Percentiles rank a stretch among this genome's conserved stretches.
Evolutionary conservation across 2,113 vertebrate genomes (phyloP).

Genomic region (Sebastes fasciatus): DNA sequence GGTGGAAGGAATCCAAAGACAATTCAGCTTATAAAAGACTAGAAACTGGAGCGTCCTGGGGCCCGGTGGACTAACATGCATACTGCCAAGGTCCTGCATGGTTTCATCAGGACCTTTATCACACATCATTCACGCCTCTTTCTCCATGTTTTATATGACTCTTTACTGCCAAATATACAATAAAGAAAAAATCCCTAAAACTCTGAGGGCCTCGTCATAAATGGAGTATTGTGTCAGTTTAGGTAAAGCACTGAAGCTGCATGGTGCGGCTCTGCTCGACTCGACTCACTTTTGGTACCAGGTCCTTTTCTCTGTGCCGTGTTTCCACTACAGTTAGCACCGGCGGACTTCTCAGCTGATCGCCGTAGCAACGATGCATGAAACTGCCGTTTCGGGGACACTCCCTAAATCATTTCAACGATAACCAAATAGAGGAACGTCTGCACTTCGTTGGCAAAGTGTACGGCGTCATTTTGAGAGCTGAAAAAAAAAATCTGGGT

Average conservation of each 20-base stretch:
- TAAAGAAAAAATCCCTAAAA: background rate
- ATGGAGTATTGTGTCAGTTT: background rate
- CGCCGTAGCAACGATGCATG: too few species aligned
- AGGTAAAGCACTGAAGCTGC: background rate
- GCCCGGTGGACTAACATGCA: background rate
- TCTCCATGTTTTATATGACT: conserved; percentile 9
- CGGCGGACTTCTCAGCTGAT: too few species aligned
- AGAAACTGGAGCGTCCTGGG: background rate
- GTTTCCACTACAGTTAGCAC: too few species aligned
- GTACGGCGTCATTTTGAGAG: too few species aligned
- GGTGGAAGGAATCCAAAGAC: conserved; percentile 48
- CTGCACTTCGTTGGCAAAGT: too few species aligned
- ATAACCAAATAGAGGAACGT: too few species aligned
- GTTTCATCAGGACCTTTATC: conserved; percentile 4
- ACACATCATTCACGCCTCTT: conserved; percentile 1
- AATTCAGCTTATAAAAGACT: conserved; percentile 43
- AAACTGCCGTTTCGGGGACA: too few species aligned
- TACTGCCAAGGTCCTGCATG: background rate
- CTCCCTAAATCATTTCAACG: too few species aligned
- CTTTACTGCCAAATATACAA: background rate
- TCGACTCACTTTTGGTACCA: too few species aligned
- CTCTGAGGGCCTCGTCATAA: background rate
- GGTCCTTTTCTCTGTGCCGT: too few species aligned
- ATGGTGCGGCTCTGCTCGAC: too few species aligned
- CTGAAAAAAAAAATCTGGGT: too few species aligned